Evolutionary conservation across 2,797 vertebrate species (phyloP).

Genomic region (Serranus cabrilla): DNA sequence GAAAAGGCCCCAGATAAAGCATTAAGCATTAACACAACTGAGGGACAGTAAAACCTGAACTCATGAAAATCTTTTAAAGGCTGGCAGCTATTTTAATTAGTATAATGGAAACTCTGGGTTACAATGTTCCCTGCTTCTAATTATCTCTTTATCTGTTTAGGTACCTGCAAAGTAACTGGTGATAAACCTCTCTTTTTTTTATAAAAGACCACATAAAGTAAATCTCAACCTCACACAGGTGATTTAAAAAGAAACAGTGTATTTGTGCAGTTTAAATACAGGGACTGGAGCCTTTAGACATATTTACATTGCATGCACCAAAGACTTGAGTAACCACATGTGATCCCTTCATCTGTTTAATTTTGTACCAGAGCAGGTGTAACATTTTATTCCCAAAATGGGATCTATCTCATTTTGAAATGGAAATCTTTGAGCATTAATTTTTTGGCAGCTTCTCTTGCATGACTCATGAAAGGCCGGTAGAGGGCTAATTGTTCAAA

Average conservation of each 20-base stretch:
- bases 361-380: slow-evolving; percentile 48
- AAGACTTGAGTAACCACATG: background rate
- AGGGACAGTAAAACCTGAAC: slow-evolving; percentile 36
- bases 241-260: slow-evolving; percentile 11
- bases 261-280: background rate
- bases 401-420: slow-evolving; percentile 52
- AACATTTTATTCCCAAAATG: slow-evolving; percentile 38
- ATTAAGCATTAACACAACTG: background rate
- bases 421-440: slow-evolving; percentile 75
- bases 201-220: background rate
- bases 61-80: slow-evolving; percentile 39
- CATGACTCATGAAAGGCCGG: slow-evolving; percentile 96
- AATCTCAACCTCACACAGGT: background rate
- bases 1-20: background rate
- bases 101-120: slow-evolving; percentile 43
- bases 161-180: slow-evolving; percentile 34
- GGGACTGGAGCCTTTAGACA: background rate
- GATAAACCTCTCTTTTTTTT: slow-evolving; percentile 1
- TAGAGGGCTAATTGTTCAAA: slow-evolving; percentile 99
- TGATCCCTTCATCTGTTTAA: slow-evolving; percentile 3
- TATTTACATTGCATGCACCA: background rate
- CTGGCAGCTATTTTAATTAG: slow-evolving; percentile 50
- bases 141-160: slow-evolving; percentile 28
- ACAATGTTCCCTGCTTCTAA: slow-evolving; percentile 11
- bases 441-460: slow-evolving; percentile 90